These are phyloP conservation scores for Oenanthe melanoleuca DNA, from an alignment of 2,113 vertebrate species.

Conservation along the genomic window DNA sequence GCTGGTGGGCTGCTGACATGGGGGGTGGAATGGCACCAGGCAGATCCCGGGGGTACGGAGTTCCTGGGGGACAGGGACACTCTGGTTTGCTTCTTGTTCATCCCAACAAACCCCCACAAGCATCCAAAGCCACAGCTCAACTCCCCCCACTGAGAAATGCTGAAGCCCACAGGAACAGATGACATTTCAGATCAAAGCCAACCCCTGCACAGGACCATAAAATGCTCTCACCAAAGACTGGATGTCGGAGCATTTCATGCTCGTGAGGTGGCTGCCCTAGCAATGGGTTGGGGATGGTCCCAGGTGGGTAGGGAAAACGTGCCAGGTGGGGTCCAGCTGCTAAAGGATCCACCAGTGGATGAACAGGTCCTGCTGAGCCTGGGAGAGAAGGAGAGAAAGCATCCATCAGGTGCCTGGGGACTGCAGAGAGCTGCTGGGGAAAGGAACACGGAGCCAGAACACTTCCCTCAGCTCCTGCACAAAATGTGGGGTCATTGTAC, in stretches of 20 bases:
- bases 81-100: not conserved
- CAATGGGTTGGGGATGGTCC: conserved; percentile 92
- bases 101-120: not conserved
- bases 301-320: conserved; percentile 94
- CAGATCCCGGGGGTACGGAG: conserved; percentile 91
- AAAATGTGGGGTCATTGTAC: not conserved
- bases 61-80: conserved; percentile 74
- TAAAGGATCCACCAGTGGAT: conserved; percentile 88
- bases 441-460: not conserved
- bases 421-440: rapidly evolving
- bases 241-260: conserved; percentile 98
- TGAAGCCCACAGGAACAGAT: not conserved
- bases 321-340: conserved; percentile 92
- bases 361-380: conserved; percentile 92
- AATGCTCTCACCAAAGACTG: conserved; percentile 88
- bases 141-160: not conserved
- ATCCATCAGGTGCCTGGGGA: not conserved
- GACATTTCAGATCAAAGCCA: not conserved
- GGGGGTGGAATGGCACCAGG: conserved; percentile 89
- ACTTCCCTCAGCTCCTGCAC: not conserved
- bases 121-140: not conserved
- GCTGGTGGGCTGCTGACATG: conserved; percentile 97
- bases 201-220: rapidly evolving
- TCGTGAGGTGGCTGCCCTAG: conserved; percentile 93
- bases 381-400: not conserved